Percentiles rank a stretch among this genome's conserved stretches.
Evolutionary conservation across 2,113 vertebrate genomes (phyloP).

Genomic region (Platichthys stellatus): DNA sequence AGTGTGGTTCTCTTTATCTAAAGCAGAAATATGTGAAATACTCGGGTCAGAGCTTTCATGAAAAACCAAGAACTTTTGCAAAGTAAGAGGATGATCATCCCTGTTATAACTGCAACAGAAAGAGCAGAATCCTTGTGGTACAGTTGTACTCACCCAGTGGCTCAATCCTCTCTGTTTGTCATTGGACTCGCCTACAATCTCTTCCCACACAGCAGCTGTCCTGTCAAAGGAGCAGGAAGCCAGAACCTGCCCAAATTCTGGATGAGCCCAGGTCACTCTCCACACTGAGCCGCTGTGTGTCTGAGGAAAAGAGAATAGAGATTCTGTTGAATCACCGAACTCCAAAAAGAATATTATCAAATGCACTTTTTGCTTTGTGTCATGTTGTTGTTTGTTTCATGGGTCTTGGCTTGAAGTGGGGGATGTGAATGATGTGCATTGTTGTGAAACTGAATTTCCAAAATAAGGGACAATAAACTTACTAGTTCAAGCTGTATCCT

Average conservation of each 20-base stretch:
- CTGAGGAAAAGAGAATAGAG: conserved; percentile 67
- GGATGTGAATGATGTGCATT: no score
- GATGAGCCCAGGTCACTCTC: conserved; percentile 98
- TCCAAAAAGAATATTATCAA: no score
- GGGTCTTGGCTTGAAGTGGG: no score
- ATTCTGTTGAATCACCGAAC: not conserved
- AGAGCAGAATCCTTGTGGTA: not conserved
- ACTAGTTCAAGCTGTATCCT: not conserved
- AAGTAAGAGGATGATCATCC: not conserved
- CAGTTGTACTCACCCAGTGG: conserved; percentile 89
- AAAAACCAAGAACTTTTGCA: not conserved
- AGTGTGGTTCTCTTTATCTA: conserved; percentile 98
- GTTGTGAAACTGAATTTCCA: no score
- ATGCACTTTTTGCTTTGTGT: no score
- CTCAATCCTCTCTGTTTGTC: conserved; percentile 97
- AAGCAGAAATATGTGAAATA: conserved; percentile 13
- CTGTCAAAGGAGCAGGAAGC: conserved; percentile 97
- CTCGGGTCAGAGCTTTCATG: not conserved
- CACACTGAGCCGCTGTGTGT: conserved; percentile 98
- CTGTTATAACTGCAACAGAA: no score
- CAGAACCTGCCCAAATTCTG: conserved; percentile 96
- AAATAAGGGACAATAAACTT: no score
- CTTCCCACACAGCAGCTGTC: conserved; percentile 98
- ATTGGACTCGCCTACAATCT: conserved; percentile 98
- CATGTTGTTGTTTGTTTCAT: no score